These are phyloP conservation scores for Pachypeltis micranthus DNA, from an alignment of 1,140 invertebrate genomes.

Conservation along the genomic window DNA sequence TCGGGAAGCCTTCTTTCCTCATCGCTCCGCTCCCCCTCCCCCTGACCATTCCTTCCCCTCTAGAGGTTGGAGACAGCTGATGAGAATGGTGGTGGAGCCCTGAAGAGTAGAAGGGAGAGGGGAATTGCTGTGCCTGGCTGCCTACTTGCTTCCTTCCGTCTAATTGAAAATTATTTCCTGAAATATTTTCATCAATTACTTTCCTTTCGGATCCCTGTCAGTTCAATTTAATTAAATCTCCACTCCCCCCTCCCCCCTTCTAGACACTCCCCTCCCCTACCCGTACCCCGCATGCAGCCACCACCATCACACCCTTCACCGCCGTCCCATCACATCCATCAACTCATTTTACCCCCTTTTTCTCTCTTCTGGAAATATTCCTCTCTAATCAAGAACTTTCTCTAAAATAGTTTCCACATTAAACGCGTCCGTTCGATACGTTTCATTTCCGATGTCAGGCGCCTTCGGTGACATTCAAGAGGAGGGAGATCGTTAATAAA, in stretches of 20 bases:
- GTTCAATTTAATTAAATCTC: slow-evolving; percentile 14
- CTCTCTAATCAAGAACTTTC: slow-evolving; percentile 9
- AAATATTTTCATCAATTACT: slow-evolving; percentile 16
- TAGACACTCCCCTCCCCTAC: neutral
- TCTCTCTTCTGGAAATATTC: neutral
- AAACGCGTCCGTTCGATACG: too few species aligned
- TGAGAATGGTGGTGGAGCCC: neutral
- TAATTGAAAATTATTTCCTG: slow-evolving; percentile 16
- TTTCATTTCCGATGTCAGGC: too few species aligned
- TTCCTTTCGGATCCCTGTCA: slow-evolving; percentile 9
- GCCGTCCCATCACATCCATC: neutral
- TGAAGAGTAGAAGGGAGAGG: neutral
- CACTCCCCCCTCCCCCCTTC: slow-evolving; percentile 5
- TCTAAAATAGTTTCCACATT: neutral
- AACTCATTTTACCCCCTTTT: neutral
- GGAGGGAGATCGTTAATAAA: too few species aligned
- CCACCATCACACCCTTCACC: neutral
- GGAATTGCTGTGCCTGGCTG: too few species aligned
- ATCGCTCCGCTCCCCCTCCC: neutral
- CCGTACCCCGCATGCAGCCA: neutral
- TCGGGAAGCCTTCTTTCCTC: neutral
- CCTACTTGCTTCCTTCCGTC: too few species aligned
- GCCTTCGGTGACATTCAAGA: too few species aligned
- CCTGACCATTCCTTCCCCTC: neutral
- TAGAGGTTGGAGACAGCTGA: neutral